phyloP scores from a whole-genome alignment of 2,113 vertebrate species.

The Dasypus novemcinctus region DNA sequence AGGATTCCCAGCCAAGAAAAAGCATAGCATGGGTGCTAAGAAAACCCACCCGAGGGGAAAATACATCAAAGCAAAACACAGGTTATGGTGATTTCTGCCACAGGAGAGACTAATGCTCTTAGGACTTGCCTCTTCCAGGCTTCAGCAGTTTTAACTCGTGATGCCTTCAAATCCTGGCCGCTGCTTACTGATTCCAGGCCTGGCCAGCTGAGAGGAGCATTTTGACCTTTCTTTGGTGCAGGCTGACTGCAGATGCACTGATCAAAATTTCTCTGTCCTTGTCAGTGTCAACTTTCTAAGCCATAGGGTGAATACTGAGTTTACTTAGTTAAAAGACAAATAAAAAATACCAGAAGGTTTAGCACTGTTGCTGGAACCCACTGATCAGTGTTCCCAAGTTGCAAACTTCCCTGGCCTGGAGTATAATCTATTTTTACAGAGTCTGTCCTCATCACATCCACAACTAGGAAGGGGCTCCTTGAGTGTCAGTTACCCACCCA shows the following conservation, averaged over 20 bases:
- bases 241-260: constrained; percentile 43
- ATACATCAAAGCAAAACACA: constrained; percentile 38
- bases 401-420: not conserved
- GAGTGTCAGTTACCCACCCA: not conserved
- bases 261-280: constrained; percentile 53
- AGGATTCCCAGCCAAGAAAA: constrained; percentile 35
- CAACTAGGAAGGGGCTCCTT: not conserved
- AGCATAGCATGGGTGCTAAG: not conserved
- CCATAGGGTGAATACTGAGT: constrained; percentile 51
- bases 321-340: constrained; percentile 52
- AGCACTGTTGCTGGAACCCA: not conserved
- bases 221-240: constrained; percentile 59
- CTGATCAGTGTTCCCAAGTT: constrained; percentile 7
- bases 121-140: not conserved
- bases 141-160: not conserved
- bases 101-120: not conserved
- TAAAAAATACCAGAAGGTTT: not conserved
- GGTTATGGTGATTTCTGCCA: constrained; percentile 15
- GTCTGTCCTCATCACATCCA: not conserved
- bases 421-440: constrained; percentile 20
- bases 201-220: not conserved
- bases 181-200: constrained; percentile 46
- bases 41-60: not conserved
- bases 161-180: not conserved
- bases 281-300: constrained; percentile 49